Conservation (phyloP, 2,797 vertebrate species). For the Geotrypetes seraphini region DNA sequence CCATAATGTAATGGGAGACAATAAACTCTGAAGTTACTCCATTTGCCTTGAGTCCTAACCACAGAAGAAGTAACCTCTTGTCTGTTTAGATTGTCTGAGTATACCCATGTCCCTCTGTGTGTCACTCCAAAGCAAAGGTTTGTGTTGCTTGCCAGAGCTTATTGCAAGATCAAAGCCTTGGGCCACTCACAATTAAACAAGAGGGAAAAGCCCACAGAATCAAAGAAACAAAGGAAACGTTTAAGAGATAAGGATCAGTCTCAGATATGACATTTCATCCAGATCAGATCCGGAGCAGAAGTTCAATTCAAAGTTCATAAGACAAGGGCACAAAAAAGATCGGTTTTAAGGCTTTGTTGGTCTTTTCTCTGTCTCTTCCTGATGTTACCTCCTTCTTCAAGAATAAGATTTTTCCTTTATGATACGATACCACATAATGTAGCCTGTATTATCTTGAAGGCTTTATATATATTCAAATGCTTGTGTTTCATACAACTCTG, state of each 20-base stretch:
- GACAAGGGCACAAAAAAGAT: slow-evolving; percentile 55
- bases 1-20: slow-evolving; percentile 49
- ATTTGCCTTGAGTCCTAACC: slow-evolving; percentile 32
- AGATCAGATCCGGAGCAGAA: slow-evolving; percentile 78
- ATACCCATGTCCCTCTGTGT: slow-evolving; percentile 26
- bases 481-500: no score
- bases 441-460: slow-evolving; percentile 9
- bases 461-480: background rate
- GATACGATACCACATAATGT: background rate
- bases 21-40: slow-evolving; percentile 46
- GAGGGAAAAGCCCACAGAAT: slow-evolving; percentile 77
- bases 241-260: slow-evolving; percentile 94
- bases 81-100: slow-evolving; percentile 36
- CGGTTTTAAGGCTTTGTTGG: slow-evolving; percentile 26
- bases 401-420: slow-evolving; percentile 20
- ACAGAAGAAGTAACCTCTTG: slow-evolving; percentile 52
- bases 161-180: slow-evolving; percentile 75
- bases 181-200: slow-evolving; percentile 72
- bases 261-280: slow-evolving; percentile 96
- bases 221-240: slow-evolving; percentile 90
- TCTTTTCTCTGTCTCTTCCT: slow-evolving; percentile 10
- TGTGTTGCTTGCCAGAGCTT: slow-evolving; percentile 40
- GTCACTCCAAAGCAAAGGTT: slow-evolving; percentile 51
- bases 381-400: slow-evolving; percentile 30
- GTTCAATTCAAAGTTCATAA: slow-evolving; percentile 71